Percentiles rank a stretch among this genome's conserved stretches.
Conservation (phyloP, 2,888 invertebrate species). For the Drosophila anomalata region DNA sequence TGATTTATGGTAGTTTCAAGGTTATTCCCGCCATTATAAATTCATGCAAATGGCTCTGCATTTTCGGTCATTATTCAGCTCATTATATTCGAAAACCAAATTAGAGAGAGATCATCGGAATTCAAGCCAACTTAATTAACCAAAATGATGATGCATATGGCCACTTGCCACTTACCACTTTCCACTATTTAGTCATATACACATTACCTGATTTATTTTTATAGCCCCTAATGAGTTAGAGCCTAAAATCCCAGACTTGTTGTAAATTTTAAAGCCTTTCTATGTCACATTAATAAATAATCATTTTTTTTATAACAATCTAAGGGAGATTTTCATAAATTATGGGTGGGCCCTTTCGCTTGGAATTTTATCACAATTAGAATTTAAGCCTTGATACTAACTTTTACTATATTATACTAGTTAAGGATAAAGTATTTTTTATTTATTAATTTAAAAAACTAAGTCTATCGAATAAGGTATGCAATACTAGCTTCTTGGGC, state of each 20-base stretch:
- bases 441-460: too few relatives aligned
- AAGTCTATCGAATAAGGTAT: too few relatives aligned
- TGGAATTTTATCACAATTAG: background rate
- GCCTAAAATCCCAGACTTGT: constrained; percentile 21
- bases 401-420: too few relatives aligned
- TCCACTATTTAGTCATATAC: constrained; percentile 1
- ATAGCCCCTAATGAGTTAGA: constrained; percentile 29
- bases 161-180: background rate
- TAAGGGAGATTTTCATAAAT: background rate
- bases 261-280: constrained; percentile 16
- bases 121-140: constrained; percentile 31
- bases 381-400: background rate
- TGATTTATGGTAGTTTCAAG: constrained; percentile 41
- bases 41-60: constrained; percentile 31
- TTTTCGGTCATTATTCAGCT: constrained; percentile 34
- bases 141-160: constrained; percentile 35
- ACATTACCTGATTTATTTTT: constrained; percentile 26
- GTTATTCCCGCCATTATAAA: constrained; percentile 35
- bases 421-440: too few relatives aligned
- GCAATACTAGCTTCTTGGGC: too few relatives aligned
- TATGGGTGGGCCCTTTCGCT: background rate
- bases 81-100: constrained; percentile 33
- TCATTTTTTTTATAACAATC: background rate
- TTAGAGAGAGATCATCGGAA: constrained; percentile 32
- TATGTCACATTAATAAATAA: constrained; percentile 9